Percentiles rank a stretch among this genome's conserved stretches.
phyloP scores from a whole-genome alignment of 2,113 vertebrate genomes.

The Recurvirostra avosetta region DNA sequence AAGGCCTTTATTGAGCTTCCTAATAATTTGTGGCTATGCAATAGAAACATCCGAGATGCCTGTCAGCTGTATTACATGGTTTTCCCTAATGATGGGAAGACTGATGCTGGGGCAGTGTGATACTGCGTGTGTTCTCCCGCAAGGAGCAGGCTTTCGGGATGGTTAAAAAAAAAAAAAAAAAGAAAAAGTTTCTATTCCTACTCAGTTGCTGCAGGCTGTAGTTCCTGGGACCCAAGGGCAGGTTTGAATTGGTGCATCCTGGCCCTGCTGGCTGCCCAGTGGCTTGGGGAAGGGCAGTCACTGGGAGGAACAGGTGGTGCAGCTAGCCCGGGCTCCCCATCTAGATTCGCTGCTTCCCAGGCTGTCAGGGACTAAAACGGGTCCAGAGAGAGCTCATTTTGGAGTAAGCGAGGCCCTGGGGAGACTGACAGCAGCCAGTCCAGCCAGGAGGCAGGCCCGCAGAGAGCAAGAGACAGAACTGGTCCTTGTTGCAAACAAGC shows the following conservation, averaged over 20 bases:
- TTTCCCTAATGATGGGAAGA: neutral
- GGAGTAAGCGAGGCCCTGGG: fast-evolving
- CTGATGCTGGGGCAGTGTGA: neutral
- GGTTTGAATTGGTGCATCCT: neutral
- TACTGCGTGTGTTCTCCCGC: neutral
- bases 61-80: neutral
- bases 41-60: neutral
- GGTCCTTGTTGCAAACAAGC: neutral
- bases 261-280: neutral
- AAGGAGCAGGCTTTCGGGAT: neutral
- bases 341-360: neutral
- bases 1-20: neutral
- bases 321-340: neutral
- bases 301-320: neutral
- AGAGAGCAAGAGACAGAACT: neutral
- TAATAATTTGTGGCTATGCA: neutral
- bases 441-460: neutral
- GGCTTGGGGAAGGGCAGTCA: neutral
- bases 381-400: neutral
- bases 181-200: neutral
- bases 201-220: neutral
- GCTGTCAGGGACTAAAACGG: neutral
- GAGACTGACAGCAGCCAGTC: neutral
- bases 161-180: neutral
- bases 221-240: neutral